Base-by-base conservation (phyloP, 2,797 vertebrate species). In the Pangasius djambal region DNA sequence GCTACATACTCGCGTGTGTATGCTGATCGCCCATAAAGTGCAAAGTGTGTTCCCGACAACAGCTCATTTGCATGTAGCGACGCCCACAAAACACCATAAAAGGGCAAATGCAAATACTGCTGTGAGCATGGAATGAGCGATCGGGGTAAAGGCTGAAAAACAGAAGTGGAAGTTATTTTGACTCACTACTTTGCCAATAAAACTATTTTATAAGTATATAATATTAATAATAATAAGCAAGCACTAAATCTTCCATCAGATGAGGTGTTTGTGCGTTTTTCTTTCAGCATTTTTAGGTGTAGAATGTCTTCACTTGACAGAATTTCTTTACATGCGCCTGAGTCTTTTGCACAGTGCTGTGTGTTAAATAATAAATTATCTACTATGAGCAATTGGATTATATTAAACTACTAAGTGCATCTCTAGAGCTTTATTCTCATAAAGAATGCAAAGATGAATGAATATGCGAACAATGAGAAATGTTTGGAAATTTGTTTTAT, bases 341-440 rank as follows among this genome's bases (percentile, higher is more conserved):
- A 48, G 63, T 69, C 82, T 67, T 84, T 67, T 48, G 40, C 63
- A 69, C 63, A 44, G n/a, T 50, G 83, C 44, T 34, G 83, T 85
- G 83, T 55, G 83, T 70, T 85, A 85, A 70, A 69, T 85, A 70
- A 69, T 85, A 70, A 85, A 85, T 85, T 25, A 85, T 85, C 70
- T 69, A 85, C 63, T 13, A 7, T 70, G 83, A 55, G 65, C 63
- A 55, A 52, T 70, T 52, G 83, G n/a, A 48, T 85, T 85, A 52
- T 85, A 85, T 85, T 70, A 85, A 85, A 85, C 83, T 69, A 55
- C 83, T 85, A 70, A 85, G 83, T 85, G 83, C 65, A 37, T 69
- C 83, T 85, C 83, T 69, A 10, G 65, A 85, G 83, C 83, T 69
- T 85, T 55, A 85, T 85, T 69, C 83, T 85, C 65, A 85, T 85